These are phyloP conservation scores for Rosalia funebris DNA, from an alignment of 2,888 invertebrate species.

Conservation along the genomic window DNA sequence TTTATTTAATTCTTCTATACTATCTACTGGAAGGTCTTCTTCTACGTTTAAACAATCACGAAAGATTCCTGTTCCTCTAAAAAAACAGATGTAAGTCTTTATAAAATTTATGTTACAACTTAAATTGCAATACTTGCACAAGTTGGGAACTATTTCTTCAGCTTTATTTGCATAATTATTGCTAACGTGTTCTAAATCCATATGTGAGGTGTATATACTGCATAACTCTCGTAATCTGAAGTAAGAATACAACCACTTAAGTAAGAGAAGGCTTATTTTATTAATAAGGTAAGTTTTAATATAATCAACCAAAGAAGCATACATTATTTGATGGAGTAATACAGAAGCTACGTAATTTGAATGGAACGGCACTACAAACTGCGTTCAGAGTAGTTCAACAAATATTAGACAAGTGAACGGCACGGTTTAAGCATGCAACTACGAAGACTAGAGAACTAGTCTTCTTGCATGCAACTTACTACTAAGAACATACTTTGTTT, in stretches of 20 bases:
- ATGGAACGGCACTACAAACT: too few relatives aligned
- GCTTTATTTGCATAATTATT: conserved; percentile 41
- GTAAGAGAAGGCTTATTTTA: too few relatives aligned
- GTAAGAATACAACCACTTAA: too few relatives aligned
- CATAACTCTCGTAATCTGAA: conserved; percentile 51
- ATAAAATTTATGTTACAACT: neutral
- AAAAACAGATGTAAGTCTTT: conserved; percentile 23
- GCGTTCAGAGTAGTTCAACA: too few relatives aligned
- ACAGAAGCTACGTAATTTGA: too few relatives aligned
- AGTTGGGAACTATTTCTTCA: conserved; percentile 41
- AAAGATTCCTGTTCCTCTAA: conserved; percentile 50
- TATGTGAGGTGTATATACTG: conserved; percentile 42
- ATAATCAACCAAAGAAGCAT: too few relatives aligned
- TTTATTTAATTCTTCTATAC: neutral
- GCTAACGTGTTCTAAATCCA: conserved; percentile 44
- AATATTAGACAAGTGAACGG: too few relatives aligned
- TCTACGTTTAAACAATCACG: conserved; percentile 48
- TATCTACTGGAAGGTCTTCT: neutral
- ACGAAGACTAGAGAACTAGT: too few relatives aligned
- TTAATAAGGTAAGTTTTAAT: neutral
- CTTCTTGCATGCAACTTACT: too few relatives aligned
- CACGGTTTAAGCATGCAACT: too few relatives aligned
- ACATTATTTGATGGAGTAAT: too few relatives aligned
- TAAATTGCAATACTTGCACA: conserved; percentile 47
- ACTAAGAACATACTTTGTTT: too few relatives aligned